Evolutionary conservation across 2,113 vertebrate genomes (phyloP), one percentile per base, ranked within the genome.

Genomic region (Nanorana parkeri): DNA sequence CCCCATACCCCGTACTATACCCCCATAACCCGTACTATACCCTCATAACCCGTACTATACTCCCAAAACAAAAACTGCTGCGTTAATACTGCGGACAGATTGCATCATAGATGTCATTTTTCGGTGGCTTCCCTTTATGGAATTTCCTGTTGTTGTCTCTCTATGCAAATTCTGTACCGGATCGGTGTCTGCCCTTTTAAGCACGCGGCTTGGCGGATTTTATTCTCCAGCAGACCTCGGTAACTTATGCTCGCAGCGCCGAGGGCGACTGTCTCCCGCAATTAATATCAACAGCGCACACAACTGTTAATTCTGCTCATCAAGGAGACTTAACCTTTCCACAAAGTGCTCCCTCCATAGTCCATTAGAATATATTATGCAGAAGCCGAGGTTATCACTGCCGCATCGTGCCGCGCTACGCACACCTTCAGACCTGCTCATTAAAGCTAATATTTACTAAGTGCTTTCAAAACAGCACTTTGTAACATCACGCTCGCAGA

Each of bases 201-300:
- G 2, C 8, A 5, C 4, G 16, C 36, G 36, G 20, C n/a, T 24
- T 16, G 23, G 23, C 47, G 28, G 17, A 28, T 55, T 28, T 72
- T 55, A 72, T 55, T 72, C 54, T 10, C 10, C 17, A 28, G 47
- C 47, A 28, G 13, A 72, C 26, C 21, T 28, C 51, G 20, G 68
- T 72, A 54, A 73, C 55, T 32, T 41, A 21, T 15, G 36, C 47
- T 73, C n/a, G 52, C 41, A 11, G 23, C 54, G 56, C 78, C 21
- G 55, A 71, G 56, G 58, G 68, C 79, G 5, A 65, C 29, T 73
- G 79, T 81, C 79, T 65, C 24, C 47, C n/a, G 79, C 61, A 64
- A 81, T 81, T 81, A 81, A n/a, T 61, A 73, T 81, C 79, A 81
- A 54, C 41, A 16, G 36, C 52, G 32, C 15, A 32, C 29, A 51